Base-by-base conservation (phyloP, 1,140 invertebrate genomes). In the Ooceraea biroi region DNA sequence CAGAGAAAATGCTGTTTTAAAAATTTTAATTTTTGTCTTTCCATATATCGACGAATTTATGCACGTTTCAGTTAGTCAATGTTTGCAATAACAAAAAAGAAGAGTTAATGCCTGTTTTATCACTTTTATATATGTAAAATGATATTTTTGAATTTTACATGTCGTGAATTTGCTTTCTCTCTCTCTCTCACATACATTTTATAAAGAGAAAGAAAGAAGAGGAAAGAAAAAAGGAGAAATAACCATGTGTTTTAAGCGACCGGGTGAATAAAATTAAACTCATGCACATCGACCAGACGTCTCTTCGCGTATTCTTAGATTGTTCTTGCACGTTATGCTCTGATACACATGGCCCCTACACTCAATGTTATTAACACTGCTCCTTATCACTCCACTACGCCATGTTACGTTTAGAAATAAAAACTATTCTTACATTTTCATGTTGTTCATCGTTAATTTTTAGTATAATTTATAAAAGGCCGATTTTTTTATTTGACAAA, bases 191-290 rank as follows among this genome's bases (percentile, higher is more conserved):
- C 36, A 7, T 7, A 52, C 50, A 66, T n/a, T 0, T 41, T 14
- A 8, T 12, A 14, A 36, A 66, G 30, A 11, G 41, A 4, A 12
- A 50, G 48, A 10, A n/a, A 48, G 7, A 36, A 36, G 7, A 36
- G 36, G 7, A 36, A 36, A 36, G 7, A 7, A 36, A 7, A 36
- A 3, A 36, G 36, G 36, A n/a, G n/a, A n/a, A n/a, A n/a, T n/a
- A n/a, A n/a, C n/a, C n/a, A 7, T 14, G 63, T 57, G 60, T 74
- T 71, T 85, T 61, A 22, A 36, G 14, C 2, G 27, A 48, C 46
- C 84, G 60, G 60, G 83, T 88, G 88, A 90, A 90, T 90, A 84
- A 87, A 87, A 90, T 90, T 86, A 76, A 80, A 71, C 17, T 66
- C 55, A 55, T 22, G 44, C 71, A 71, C 60, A 78, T 82, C 65